Base-by-base conservation (phyloP, 2,113 vertebrate species). In the Corvus moneduloides region DNA sequence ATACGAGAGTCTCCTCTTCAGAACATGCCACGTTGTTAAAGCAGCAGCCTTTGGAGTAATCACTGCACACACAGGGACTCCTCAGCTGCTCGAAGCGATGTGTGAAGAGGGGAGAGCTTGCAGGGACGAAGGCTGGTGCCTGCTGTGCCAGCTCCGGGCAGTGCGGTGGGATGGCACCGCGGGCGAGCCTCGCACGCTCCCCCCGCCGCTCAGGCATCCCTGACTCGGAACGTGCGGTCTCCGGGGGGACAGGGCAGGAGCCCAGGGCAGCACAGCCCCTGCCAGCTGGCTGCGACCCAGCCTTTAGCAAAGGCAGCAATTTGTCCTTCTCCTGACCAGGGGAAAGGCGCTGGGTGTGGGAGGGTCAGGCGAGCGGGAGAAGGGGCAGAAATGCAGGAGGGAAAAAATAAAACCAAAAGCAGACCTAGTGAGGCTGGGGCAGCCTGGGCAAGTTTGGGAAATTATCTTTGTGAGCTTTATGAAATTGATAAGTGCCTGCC, bases 11-110 rank as follows among this genome's bases (percentile, higher is more conserved):
- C 93, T 93, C 94, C 88, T 94, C 94, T 96, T 89, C 90, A 58
- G 96, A 91, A 91, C 88, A 66, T 35, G 93, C 96, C 96, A 96
- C 97, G 94, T 96, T 76, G 94, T 96, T 95, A 85, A 69, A 90
- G 90, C 91, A 86, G 75, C 94, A 94, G 90, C 84, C 74, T 86
- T 69, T 21, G 74, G 80, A 96, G 62, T 28, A 12, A 72, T 80
- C 87, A 2, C 59, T 23, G 46, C 44, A 4, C 24, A 26, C 49
- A 4, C 56, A 24, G 90, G 82, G 81, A 63, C 77, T 92, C n/a
- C 79, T 87, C 63, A 59, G 93, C 95, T 73, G 90, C 85, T 84
- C 51, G 37, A 16, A 41, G 71, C 49, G 15, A 11, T 59, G 81
- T n/a, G 83, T 16, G 84, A 12, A 11, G 68, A 32, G 32, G 33